These are phyloP conservation scores for Pangasianodon gigas DNA, from an alignment of 2,113 vertebrate genomes.

Conservation along the genomic window DNA sequence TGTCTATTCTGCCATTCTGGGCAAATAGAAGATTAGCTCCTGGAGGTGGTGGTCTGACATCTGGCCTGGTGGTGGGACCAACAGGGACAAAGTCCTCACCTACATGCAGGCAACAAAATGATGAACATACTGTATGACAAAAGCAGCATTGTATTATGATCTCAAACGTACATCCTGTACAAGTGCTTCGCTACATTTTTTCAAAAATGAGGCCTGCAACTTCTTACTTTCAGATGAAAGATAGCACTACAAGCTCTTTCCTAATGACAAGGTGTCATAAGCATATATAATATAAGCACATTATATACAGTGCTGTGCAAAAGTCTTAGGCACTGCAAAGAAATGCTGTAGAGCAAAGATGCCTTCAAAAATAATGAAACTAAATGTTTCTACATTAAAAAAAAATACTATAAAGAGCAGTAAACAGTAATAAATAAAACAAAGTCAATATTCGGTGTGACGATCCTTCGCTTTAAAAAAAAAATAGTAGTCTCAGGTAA, in stretches of 20 bases:
- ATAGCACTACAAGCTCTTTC: neutral
- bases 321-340: no score
- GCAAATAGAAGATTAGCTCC: slow-evolving; percentile 88
- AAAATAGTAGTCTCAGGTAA: no score
- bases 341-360: no score
- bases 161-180: neutral
- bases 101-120: slow-evolving; percentile 47
- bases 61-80: slow-evolving; percentile 80
- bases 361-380: no score
- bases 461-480: no score
- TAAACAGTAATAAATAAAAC: no score
- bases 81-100: slow-evolving; percentile 76
- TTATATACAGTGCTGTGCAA: no score
- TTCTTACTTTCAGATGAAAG: neutral
- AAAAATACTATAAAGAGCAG: no score
- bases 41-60: slow-evolving; percentile 75
- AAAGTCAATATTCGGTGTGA: no score
- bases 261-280: neutral
- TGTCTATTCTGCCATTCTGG: slow-evolving; percentile 90
- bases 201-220: neutral
- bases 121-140: neutral
- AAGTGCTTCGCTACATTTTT: neutral
- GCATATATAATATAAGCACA: neutral
- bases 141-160: neutral
- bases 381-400: no score